Evolutionary conservation across 2,113 vertebrate species (phyloP).

Genomic region (Gallinago undulata): DNA sequence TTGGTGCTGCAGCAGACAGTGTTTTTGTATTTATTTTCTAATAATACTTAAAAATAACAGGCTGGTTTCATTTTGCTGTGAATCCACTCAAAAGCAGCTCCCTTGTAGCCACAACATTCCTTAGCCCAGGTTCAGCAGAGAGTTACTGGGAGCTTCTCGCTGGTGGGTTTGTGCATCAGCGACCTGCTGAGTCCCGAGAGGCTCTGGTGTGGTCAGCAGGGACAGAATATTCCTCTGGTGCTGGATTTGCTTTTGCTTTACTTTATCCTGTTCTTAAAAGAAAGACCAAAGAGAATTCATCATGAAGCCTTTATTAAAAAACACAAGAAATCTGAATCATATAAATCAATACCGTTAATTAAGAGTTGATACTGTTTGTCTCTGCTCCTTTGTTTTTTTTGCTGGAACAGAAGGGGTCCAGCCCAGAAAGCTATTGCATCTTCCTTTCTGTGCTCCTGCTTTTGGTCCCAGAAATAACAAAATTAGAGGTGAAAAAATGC

Average conservation of each 20-base stretch:
- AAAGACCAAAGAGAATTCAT: not conserved
- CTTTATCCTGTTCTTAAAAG: not conserved
- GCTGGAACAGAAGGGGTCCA: not conserved
- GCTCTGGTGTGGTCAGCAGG: not conserved
- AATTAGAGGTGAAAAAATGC: not conserved
- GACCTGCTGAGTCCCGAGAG: not conserved
- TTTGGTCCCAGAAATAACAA: not conserved
- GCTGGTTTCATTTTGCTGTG: not conserved
- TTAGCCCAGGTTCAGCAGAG: not conserved
- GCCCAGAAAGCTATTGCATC: not conserved
- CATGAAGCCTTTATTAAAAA: not conserved
- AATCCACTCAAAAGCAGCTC: not conserved
- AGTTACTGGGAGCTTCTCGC: not conserved
- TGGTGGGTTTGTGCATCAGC: not conserved
- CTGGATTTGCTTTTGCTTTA: not conserved
- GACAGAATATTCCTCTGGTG: not conserved
- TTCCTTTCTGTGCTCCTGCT: not conserved
- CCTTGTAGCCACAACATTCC: too few species aligned
- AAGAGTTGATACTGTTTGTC: not conserved
- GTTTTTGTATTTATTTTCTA: not conserved
- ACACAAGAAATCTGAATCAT: not conserved
- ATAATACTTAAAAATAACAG: not conserved
- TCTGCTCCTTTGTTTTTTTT: not conserved
- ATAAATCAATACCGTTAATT: not conserved
- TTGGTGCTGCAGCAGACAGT: not conserved